Evolutionary conservation across 30 jellyfish, hydroid and myxozoan genomes (phyloP).

Genomic region (Nemopilema nomurai): DNA sequence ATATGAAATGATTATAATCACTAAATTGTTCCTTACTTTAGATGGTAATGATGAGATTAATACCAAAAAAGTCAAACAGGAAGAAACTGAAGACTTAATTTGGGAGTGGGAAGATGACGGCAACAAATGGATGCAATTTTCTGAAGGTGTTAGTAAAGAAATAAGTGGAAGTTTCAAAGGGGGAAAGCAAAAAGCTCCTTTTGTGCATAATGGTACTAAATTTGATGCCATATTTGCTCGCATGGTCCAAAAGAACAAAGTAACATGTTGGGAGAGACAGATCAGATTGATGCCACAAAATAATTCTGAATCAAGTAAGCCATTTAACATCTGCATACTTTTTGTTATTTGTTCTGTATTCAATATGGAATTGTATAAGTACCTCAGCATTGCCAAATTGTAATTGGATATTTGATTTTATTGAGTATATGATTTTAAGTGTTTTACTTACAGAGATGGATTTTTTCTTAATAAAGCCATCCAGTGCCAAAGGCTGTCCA

Average conservation of each 20-base stretch:
- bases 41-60: neutral
- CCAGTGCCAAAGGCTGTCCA: no score
- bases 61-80: conserved; percentile 19
- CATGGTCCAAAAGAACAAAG: conserved; percentile 87
- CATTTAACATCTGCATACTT: no score
- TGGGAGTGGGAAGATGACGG: conserved; percentile 95
- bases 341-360: no score
- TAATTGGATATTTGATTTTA: no score
- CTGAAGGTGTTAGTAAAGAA: conserved; percentile 46
- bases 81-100: neutral
- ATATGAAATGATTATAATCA: no score
- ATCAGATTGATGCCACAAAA: conserved; percentile 46
- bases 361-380: no score
- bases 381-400: no score
- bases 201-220: conserved; percentile 40
- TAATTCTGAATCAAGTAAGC: conserved; percentile 46
- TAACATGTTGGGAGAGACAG: conserved; percentile 84
- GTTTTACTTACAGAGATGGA: no score
- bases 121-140: conserved; percentile 54
- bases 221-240: conserved; percentile 77
- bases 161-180: conserved; percentile 54
- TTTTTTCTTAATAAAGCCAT: no score
- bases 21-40: no score
- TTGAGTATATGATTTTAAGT: no score
- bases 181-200: conserved; percentile 50